Evolutionary conservation across 2,888 invertebrate species (phyloP).

Genomic region (Sialis fuliginosa): DNA sequence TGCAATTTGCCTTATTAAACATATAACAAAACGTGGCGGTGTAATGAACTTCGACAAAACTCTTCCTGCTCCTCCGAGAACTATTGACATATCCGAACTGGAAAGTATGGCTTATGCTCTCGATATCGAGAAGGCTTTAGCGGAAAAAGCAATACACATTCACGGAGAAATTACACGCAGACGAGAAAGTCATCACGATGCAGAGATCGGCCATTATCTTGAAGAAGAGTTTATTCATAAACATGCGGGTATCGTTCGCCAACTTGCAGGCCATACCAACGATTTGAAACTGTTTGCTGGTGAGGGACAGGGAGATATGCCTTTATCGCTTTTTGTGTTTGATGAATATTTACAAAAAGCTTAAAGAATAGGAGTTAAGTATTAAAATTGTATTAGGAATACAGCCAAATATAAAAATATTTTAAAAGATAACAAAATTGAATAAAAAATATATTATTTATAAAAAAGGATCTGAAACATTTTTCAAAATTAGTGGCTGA

Average conservation of each 20-base stretch:
- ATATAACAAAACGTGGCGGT: conserved; percentile 55
- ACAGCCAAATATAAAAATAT: no score
- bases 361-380: conserved; percentile 4
- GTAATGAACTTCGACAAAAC: conserved; percentile 32
- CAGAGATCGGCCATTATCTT: conserved; percentile 54
- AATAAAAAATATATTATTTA: no score
- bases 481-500: no score
- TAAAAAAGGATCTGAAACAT: no score
- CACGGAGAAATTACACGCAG: conserved; percentile 43
- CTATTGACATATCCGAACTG: conserved; percentile 37
- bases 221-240: conserved; percentile 59
- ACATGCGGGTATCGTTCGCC: conserved; percentile 39
- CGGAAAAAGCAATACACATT: conserved; percentile 45
- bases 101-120: conserved; percentile 55
- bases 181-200: conserved; percentile 33
- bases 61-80: conserved; percentile 15
- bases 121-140: conserved; percentile 56
- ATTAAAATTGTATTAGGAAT: background rate
- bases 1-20: conserved; percentile 58
- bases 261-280: conserved; percentile 53
- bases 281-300: conserved; percentile 51
- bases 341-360: conserved; percentile 41
- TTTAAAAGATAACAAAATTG: no score
- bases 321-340: conserved; percentile 52
- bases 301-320: conserved; percentile 30